Evolutionary conservation across 1,140 invertebrate species (phyloP).

Genomic region (Drosophila fuyamai): DNA sequence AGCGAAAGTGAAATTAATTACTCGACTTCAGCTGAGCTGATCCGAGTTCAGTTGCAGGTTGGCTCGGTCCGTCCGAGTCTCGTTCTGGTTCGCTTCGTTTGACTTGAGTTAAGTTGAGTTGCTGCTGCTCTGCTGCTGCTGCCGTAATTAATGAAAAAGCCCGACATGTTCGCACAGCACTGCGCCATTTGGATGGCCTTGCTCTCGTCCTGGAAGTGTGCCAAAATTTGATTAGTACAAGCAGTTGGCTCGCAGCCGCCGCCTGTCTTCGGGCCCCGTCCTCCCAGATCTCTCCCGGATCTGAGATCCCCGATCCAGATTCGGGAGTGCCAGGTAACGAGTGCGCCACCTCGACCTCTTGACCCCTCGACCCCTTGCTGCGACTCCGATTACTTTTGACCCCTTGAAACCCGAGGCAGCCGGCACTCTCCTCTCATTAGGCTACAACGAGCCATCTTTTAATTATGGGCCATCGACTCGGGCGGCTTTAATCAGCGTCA

Average conservation of each 20-base stretch:
- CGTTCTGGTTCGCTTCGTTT: constrained; percentile 13
- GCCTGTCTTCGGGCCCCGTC: neutral
- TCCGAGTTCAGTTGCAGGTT: constrained; percentile 23
- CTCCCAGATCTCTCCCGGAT: neutral
- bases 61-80: neutral
- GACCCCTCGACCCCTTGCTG: neutral
- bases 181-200: constrained; percentile 36
- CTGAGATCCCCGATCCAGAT: neutral
- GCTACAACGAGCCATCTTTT: constrained; percentile 57
- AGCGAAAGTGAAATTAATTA: constrained; percentile 82
- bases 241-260: neutral
- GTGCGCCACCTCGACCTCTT: no score
- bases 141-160: constrained; percentile 71
- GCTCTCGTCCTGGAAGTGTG: constrained; percentile 26
- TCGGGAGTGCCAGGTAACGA: neutral
- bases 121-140: constrained; percentile 2
- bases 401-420: neutral
- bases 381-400: constrained; percentile 38
- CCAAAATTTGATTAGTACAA: constrained; percentile 69
- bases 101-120: constrained; percentile 28
- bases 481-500: constrained; percentile 76
- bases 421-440: constrained; percentile 48
- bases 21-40: constrained; percentile 45
- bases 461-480: constrained; percentile 73
- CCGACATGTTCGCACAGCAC: constrained; percentile 6